phyloP scores from a whole-genome alignment of 2,113 vertebrate genomes.

The Climacteris rufus region DNA sequence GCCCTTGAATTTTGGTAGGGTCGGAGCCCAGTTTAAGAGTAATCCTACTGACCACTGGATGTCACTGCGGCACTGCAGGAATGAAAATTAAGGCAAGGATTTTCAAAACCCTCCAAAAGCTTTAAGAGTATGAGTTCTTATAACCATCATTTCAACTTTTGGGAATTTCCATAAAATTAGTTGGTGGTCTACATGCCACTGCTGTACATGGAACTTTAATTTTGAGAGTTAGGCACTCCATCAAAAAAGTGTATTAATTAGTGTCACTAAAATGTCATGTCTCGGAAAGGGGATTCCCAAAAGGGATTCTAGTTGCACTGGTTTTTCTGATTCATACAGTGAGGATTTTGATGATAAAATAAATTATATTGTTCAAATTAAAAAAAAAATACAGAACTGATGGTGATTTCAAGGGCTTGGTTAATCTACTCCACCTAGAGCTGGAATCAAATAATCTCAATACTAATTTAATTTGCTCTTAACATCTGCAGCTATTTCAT shows the following conservation, averaged over 20 bases:
- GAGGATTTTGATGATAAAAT: constrained; percentile 13
- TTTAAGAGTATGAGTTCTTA: background rate
- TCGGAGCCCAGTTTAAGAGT: constrained; percentile 40
- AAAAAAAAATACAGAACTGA: background rate
- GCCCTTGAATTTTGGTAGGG: background rate
- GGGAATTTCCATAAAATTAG: constrained; percentile 7
- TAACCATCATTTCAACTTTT: background rate
- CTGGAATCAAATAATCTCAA: background rate
- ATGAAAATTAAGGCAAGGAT: constrained; percentile 19
- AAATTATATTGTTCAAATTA: background rate
- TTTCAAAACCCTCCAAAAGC: background rate
- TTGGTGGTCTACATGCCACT: background rate
- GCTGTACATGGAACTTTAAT: background rate
- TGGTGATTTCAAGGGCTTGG: background rate
- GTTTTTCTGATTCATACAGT: constrained; percentile 33
- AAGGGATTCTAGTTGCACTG: background rate
- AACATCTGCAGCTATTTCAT: background rate
- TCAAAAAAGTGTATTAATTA: background rate
- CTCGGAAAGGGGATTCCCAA: background rate
- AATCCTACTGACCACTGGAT: constrained; percentile 78
- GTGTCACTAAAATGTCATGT: background rate
- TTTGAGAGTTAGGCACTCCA: background rate
- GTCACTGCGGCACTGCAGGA: constrained; percentile 72
- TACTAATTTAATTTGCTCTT: background rate
- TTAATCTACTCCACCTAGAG: background rate